Evolutionary conservation across 2,113 vertebrate species (phyloP).

Genomic region (Solea senegalensis): DNA sequence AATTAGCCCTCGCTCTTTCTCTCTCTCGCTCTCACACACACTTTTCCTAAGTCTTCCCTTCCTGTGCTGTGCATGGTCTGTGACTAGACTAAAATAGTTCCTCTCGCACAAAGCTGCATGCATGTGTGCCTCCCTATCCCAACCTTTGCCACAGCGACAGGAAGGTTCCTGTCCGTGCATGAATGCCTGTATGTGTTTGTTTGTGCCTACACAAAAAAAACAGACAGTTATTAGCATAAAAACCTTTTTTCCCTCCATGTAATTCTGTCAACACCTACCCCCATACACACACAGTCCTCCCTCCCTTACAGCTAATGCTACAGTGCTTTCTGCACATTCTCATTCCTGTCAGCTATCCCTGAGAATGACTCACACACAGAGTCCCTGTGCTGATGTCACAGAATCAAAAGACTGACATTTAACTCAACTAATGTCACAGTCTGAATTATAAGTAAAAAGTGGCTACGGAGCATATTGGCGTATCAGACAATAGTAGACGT

Average conservation of each 20-base stretch:
- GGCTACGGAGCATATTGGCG: neutral
- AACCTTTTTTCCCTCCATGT: conserved; percentile 43
- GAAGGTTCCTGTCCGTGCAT: conserved; percentile 29
- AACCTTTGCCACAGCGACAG: neutral
- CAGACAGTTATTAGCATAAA: conserved; percentile 69
- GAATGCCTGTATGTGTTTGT: conserved; percentile 23
- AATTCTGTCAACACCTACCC: conserved; percentile 44
- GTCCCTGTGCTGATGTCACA: conserved; percentile 5
- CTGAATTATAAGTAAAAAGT: neutral
- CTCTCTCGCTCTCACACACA: no score
- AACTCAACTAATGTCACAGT: conserved; percentile 19
- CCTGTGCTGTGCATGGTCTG: neutral
- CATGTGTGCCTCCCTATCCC: neutral
- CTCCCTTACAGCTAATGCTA: conserved; percentile 17
- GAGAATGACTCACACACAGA: conserved; percentile 51
- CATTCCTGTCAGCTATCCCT: conserved; percentile 51
- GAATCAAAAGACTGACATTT: conserved; percentile 16
- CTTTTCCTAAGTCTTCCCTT: no score
- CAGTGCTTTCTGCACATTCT: conserved; percentile 29
- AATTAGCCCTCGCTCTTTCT: neutral
- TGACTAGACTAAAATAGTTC: conserved; percentile 36
- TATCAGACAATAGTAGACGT: neutral
- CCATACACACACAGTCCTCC: neutral
- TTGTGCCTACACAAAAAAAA: conserved; percentile 23
- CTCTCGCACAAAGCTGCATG: conserved; percentile 14